Percentiles rank a stretch among this genome's conserved stretches.
Conservation (phyloP, 2,888 invertebrate species). For the Eupsilia transversa region DNA sequence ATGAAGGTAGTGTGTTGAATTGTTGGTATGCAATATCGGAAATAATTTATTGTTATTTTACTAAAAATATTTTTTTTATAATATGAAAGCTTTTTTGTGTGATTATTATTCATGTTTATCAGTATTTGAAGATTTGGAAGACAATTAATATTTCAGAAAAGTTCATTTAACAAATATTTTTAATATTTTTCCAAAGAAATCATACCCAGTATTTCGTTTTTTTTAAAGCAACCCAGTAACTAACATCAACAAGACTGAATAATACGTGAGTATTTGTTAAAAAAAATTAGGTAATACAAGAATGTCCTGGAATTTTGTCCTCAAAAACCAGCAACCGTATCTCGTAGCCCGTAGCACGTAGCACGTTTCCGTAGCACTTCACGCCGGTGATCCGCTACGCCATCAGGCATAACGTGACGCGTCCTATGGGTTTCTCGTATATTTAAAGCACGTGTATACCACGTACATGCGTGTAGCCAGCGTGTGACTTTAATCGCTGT, state of each 20-base stretch:
- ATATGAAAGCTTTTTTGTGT: neutral
- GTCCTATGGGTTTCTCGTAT: constrained; percentile 28
- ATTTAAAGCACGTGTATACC: constrained; percentile 49
- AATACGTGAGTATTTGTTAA: neutral
- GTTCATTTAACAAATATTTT: neutral
- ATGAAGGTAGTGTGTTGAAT: neutral
- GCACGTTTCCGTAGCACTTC: constrained; percentile 7
- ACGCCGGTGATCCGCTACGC: constrained; percentile 12
- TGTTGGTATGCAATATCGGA: neutral
- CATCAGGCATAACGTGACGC: constrained; percentile 44
- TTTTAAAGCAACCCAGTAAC: neutral
- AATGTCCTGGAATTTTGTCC: neutral
- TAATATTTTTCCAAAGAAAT: neutral
- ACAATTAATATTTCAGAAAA: neutral
- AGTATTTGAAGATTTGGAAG: neutral
- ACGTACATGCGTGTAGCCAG: constrained; percentile 9
- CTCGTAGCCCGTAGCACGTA: constrained; percentile 15
- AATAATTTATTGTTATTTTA: neutral
- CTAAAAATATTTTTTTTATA: neutral
- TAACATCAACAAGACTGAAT: neutral
- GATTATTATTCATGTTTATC: neutral
- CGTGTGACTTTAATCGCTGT: constrained; percentile 39
- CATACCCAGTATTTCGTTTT: neutral
- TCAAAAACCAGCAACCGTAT: neutral
- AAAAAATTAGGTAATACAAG: no score